These are phyloP conservation scores for Hemibagrus guttatus DNA, from an alignment of 2,797 vertebrate species.

Conservation along the genomic window DNA sequence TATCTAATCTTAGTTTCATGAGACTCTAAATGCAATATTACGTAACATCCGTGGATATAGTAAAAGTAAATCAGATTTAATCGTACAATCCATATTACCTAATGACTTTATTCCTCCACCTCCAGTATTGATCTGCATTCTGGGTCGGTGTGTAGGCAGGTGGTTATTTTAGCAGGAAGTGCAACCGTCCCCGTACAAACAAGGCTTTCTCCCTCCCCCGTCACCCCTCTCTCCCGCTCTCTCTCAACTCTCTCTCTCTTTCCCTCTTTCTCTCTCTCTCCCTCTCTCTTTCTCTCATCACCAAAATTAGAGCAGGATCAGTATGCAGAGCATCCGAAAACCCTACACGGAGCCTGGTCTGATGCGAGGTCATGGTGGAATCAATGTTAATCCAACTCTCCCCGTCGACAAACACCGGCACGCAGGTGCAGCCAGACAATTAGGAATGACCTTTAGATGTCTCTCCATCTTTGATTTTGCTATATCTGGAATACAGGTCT, in stretches of 20 bases:
- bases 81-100: slow-evolving; percentile 1
- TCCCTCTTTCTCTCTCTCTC: neutral
- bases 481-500: neutral
- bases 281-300: slow-evolving; percentile 11
- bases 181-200: slow-evolving; percentile 8
- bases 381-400: slow-evolving; percentile 51
- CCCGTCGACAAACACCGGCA: neutral
- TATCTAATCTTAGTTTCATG: neutral
- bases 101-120: neutral
- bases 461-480: neutral
- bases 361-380: slow-evolving; percentile 28
- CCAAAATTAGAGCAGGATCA: slow-evolving; percentile 48
- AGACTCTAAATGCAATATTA: neutral
- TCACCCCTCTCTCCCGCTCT: slow-evolving; percentile 20
- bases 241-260: slow-evolving; percentile 18
- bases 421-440: neutral
- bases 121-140: slow-evolving; percentile 18
- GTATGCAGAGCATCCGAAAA: slow-evolving; percentile 44
- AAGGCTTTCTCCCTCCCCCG: slow-evolving; percentile 22
- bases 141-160: neutral
- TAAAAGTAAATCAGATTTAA: neutral
- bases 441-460: neutral
- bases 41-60: neutral
- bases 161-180: slow-evolving; percentile 29
- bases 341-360: neutral